Evolutionary conservation across 2,113 vertebrate species (phyloP), one percentile per base, ranked within the genome.

Genomic region (Marmota flaviventris): DNA sequence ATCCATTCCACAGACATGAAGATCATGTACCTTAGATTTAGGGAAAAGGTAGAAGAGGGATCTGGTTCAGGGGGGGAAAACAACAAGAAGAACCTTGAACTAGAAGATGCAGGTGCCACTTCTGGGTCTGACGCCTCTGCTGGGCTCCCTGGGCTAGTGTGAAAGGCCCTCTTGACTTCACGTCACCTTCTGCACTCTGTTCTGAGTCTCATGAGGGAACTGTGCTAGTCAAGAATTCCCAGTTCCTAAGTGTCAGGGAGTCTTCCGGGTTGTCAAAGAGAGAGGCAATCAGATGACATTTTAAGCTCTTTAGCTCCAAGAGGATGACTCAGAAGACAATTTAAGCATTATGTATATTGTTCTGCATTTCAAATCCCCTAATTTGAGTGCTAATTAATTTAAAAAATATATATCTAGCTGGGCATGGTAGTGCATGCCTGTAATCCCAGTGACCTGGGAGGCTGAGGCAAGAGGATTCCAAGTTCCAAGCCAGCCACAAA

Each of bases 251-350:
- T 42, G 83, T 37, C 11, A 72, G 79, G 87, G 53, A 29, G 16
- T 37, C 8, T 34, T 51, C 2, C 13, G 82, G 72, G 78, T 37
- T 53, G 18, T 67, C 78, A 58, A 32, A 69, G 79, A 63, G 45
- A 34, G 20, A 45, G 48, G 75, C 37, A 56, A 70, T 17, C 58
- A 48, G 85, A 34, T 20, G 56, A 32, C 11, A 58, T 76, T 22
- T 58, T 42, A 53, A 82, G 89, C n/a, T 69, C 48, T 53, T 77
- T 39, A 69, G 58, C 9, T 77, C 29, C 61, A 42, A 51, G n/a
- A 70, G 29, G 18, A 67, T 75, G 92, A 94, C 61, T 77, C 53
- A 93, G 81, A 90, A 93, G 82, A 24, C 20, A 87, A 65, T 61
- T 18, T 78, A 82, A 88, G 27, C 58, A 51, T 77, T 85, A 22